Evolutionary conservation across 2,888 invertebrate genomes (phyloP), one percentile per base, ranked within the genome.

Genomic region (Hyposoter didymator): DNA sequence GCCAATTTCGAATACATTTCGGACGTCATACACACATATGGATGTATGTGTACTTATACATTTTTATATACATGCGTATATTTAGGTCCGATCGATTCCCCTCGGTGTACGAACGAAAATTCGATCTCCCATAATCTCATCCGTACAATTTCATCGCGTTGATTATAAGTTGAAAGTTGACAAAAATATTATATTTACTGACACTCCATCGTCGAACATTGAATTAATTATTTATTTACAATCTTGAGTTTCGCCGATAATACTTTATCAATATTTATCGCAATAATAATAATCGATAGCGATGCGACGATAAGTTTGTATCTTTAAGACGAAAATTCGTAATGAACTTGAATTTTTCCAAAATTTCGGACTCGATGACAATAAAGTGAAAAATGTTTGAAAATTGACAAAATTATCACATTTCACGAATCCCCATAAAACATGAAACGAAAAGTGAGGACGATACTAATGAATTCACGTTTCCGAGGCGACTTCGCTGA

Each of bases 41-140:
- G 28, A 59, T 28, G 59, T 3, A 22, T 0, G 19, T 19, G 52
- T 52, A 19, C 12, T 22, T 28, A 28, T 59, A 59, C 12, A 62
- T 74, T 45, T 10, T 67, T 35, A 55, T 64, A 47, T 28, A 47
- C 22, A 28, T 10, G 3, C 2, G 55, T 7, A n/a, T 19, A 22
- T 19, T 10, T 10, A 1, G 19, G 22, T 59, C n/a, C 70, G 43
- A 35, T 78, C 55, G 22, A 76, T 59, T 49, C 59, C 59, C 47
- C 59, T 78, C 55, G 69, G 28, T 73, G 28, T 73, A 62, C 59
- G 32, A 70, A 28, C 52, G 75, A 70, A 59, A 70, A 62, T 70
- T 82, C 69, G 49, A 82, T 69, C 75, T 73, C 62, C 39, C 62
- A 62, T 75, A 75, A 82, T 82, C 43, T 49, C 35, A 82, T 75